These are phyloP conservation scores for Apostichopus leukothele DNA, from an alignment of 53 echinoderm and acorn worm species.

Conservation along the genomic window DNA sequence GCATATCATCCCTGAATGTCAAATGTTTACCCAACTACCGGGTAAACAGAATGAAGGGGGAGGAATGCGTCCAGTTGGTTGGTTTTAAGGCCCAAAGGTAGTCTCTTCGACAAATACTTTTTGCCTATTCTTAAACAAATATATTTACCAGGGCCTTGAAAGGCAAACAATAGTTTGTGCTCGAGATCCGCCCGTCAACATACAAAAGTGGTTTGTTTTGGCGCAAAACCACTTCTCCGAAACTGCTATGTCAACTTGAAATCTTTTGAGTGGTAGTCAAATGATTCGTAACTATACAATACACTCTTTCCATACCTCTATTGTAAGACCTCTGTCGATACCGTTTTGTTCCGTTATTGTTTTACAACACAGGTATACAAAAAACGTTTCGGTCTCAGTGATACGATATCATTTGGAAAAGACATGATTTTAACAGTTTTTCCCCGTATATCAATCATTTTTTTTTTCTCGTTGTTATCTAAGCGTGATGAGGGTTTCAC, in stretches of 20 bases:
- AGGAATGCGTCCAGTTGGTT: constrained; percentile 40
- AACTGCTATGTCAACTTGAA: constrained; percentile 26
- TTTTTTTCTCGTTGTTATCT: too few relatives aligned
- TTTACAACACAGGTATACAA: constrained; percentile 18
- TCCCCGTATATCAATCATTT: not conserved
- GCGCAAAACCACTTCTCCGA: constrained; percentile 46
- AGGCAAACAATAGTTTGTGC: constrained; percentile 36
- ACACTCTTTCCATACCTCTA: constrained; percentile 8
- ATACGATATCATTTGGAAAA: not conserved
- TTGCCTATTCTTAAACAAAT: constrained; percentile 41
- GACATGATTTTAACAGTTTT: not conserved
- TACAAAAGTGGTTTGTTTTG: constrained; percentile 48
- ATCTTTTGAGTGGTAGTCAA: constrained; percentile 36
- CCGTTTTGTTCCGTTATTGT: constrained; percentile 27
- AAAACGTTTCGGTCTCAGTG: not conserved
- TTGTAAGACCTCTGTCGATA: constrained; percentile 2
- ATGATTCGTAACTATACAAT: not conserved
- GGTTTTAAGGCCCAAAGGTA: constrained; percentile 42
- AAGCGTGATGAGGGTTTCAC: too few relatives aligned
- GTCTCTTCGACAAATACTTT: constrained; percentile 37
- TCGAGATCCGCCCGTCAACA: constrained; percentile 35
- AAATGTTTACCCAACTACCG: constrained; percentile 43
- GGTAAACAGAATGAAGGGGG: constrained; percentile 33
- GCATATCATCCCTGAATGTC: constrained; percentile 3
- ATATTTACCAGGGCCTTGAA: constrained; percentile 39